Conservation (phyloP, 2,797 vertebrate genomes). For the Tiaroga cobitis region DNA sequence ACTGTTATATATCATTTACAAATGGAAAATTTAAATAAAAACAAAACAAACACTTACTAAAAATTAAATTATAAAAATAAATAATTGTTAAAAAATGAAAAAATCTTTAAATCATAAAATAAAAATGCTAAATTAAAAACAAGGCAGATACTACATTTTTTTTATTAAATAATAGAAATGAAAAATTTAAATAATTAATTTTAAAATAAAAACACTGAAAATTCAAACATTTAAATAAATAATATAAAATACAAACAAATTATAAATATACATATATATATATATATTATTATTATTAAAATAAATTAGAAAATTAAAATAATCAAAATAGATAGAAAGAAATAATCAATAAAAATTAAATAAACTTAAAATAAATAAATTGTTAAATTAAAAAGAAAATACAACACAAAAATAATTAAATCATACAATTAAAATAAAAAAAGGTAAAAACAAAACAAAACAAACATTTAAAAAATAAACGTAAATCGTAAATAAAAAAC, state of each 20-base stretch:
- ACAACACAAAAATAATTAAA: not conserved
- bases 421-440: not conserved
- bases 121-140: not conserved
- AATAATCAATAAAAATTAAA: not conserved
- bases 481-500: not conserved
- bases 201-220: too few species aligned
- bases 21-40: not conserved
- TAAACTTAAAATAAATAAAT: not conserved
- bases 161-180: too few species aligned
- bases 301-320: not conserved
- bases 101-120: not conserved
- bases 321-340: not conserved
- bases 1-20: too few species aligned
- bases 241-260: too few species aligned
- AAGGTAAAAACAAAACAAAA: not conserved
- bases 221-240: too few species aligned
- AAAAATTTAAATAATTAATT: too few species aligned
- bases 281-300: too few species aligned
- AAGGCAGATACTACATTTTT: too few species aligned
- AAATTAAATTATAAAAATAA: not conserved
- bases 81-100: not conserved
- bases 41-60: not conserved
- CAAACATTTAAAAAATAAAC: too few species aligned
- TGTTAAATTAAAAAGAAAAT: not conserved
- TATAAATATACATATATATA: too few species aligned